A percentile compares a stretch with the other conserved stretches of the same genome.
Evolutionary conservation across 2,888 invertebrate genomes (phyloP).

Genomic region (Allygus modestus): DNA sequence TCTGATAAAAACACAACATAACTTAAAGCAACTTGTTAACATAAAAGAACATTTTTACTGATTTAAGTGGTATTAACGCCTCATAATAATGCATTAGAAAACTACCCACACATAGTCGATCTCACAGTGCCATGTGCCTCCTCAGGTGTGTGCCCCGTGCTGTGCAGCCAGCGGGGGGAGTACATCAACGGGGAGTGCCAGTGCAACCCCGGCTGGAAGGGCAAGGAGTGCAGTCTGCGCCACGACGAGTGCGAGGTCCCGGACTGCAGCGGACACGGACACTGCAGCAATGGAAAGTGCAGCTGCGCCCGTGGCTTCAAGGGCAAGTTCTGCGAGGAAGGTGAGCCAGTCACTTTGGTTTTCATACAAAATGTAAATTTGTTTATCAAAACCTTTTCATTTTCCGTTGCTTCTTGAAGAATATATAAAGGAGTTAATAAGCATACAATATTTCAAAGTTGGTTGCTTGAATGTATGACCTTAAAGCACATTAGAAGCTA

Average conservation of each 20-base stretch:
- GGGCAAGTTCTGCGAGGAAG: constrained; percentile 95
- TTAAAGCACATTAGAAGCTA: too few species aligned
- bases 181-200: constrained; percentile 98
- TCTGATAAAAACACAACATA: too few species aligned
- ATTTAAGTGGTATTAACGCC: too few species aligned
- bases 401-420: constrained; percentile 64
- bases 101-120: too few species aligned
- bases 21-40: too few species aligned
- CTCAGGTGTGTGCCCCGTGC: constrained; percentile 94
- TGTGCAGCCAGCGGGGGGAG: constrained; percentile 98
- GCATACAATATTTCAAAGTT: too few species aligned
- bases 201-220: constrained; percentile 99
- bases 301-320: constrained; percentile 96
- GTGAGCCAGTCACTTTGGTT: constrained; percentile 75
- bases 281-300: constrained; percentile 97
- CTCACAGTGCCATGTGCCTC: too few species aligned
- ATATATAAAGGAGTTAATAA: too few species aligned
- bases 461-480: too few species aligned
- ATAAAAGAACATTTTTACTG: too few species aligned
- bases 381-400: background rate
- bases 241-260: constrained; percentile 98
- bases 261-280: constrained; percentile 97
- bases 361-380: background rate
- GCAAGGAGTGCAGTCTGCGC: constrained; percentile 96
- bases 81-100: too few species aligned